These are phyloP conservation scores for Manduca sexta DNA, from an alignment of 1,140 invertebrate species.

Conservation along the genomic window DNA sequence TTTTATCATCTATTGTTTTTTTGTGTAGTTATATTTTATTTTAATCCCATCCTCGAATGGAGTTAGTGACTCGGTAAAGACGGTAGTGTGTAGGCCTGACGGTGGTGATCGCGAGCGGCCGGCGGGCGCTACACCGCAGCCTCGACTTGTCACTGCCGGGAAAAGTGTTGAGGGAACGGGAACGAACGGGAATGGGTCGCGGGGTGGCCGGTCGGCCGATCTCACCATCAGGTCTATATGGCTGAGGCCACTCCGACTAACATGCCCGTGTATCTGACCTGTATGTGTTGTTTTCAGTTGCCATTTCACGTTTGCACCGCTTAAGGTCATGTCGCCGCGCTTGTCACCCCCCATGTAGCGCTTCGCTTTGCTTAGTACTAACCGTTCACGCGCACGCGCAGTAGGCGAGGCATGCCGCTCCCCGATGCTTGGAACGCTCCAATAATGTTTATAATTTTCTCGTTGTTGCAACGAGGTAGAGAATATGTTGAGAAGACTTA, in stretches of 20 bases:
- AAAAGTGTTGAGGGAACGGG: conserved; percentile 11
- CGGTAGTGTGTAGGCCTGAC: conserved; percentile 71
- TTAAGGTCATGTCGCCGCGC: conserved; percentile 41
- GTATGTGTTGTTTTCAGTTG: conserved; percentile 38
- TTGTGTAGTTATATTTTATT: conserved; percentile 48
- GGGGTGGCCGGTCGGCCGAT: conserved; percentile 47
- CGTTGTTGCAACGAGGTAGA: conserved; percentile 60
- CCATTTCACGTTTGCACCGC: conserved; percentile 48
- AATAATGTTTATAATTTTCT: conserved; percentile 50
- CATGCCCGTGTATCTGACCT: conserved; percentile 36
- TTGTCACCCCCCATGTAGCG: conserved; percentile 43
- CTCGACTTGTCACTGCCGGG: conserved; percentile 12
- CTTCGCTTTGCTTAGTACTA: conserved; percentile 56
- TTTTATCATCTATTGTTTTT: conserved; percentile 52
- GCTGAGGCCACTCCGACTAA: conserved; percentile 55
- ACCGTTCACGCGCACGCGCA: conserved; percentile 35
- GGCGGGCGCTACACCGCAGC: conserved; percentile 8
- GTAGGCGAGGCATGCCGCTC: conserved; percentile 8
- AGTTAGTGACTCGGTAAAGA: conserved; percentile 70
- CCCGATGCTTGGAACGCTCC: conserved; percentile 40
- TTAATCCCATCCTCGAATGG: conserved; percentile 64
- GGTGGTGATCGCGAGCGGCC: conserved; percentile 54
- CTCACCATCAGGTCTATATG: conserved; percentile 66
- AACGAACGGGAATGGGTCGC: conserved; percentile 18
- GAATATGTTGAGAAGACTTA: conserved; percentile 65